phyloP scores from a whole-genome alignment of 2,113 vertebrate species.

The Stercorarius parasiticus region DNA sequence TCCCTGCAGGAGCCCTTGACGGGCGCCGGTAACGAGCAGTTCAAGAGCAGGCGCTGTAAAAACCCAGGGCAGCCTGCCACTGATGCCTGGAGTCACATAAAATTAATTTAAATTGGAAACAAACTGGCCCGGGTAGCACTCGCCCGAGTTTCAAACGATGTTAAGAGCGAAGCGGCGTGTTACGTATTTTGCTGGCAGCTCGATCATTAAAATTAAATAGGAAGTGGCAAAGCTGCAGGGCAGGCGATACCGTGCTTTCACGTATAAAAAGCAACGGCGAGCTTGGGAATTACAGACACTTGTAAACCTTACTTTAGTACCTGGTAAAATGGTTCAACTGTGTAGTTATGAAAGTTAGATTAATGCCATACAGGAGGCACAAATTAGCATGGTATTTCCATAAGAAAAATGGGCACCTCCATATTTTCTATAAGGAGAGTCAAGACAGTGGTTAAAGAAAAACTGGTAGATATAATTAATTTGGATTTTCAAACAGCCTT shows the following conservation, averaged over 20 bases:
- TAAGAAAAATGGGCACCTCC: not conserved
- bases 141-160: not conserved
- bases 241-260: not conserved
- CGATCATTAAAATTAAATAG: constrained; percentile 47
- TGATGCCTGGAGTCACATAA: constrained; percentile 56
- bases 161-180: not conserved
- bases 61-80: constrained; percentile 34
- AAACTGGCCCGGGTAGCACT: constrained; percentile 24
- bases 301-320: constrained; percentile 46
- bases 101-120: constrained; percentile 66
- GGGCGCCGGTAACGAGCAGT: not conserved
- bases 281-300: constrained; percentile 31
- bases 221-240: constrained; percentile 49
- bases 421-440: not conserved
- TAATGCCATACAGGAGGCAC: not conserved
- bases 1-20: not conserved
- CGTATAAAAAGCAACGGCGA: not conserved
- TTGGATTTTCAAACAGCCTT: constrained; percentile 49
- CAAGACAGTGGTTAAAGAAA: not conserved
- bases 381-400: not conserved
- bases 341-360: constrained; percentile 16
- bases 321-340: constrained; percentile 30
- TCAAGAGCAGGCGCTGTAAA: constrained; percentile 26
- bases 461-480: constrained; percentile 40
- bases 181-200: constrained; percentile 4